Evolutionary conservation across 2,888 invertebrate genomes (phyloP), one percentile per base, ranked within the genome.

Genomic region (Plagodis dolabraria): DNA sequence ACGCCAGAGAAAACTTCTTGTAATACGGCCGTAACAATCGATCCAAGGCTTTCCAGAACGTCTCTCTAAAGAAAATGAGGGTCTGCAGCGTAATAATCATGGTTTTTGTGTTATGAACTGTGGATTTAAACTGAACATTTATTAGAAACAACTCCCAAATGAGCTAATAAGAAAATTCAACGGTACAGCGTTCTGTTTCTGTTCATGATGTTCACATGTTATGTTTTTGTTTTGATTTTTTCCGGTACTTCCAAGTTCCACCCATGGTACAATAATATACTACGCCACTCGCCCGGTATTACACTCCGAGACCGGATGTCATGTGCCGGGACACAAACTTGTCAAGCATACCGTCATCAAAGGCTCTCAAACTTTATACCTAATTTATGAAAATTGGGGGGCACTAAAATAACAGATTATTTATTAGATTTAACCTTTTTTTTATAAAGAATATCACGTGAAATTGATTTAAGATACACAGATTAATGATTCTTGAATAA

Each of bases 81-180:
- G 88, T 87, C 74, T 92, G 93, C 69, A 92, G 70, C 65, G 87
- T 83, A 68, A 93, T 78, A 64, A 93, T 92, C 93, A 93, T 93
- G 77, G 66, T 89, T 81, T 70, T n/a, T n/a, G 72, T 74, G 72
- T 69, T 68, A 69, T 69, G 63, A 68, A 86, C 83, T 84, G 67
- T 65, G 76, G 82, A 88, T 86, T 89, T 88, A 66, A 77, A 59
- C 53, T 60, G 34, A 75, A 58, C 57, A 65, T 22, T 22, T 22
- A 22, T 67, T 60, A 65, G 53, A 64, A 67, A 61, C 72, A 34
- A 50, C 72, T 78, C 69, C 68, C 69, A 73, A 74, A 61, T 62
- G 77, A 74, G 60, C n/a, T 46, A 53, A 69, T 63, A 62, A 65
- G 63, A 64, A 60, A 66, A 66, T 66, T 60, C 70, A 69, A 70